A percentile compares a stretch with the other conserved stretches of the same genome.
These are phyloP conservation scores for Ptychadena robeensis DNA, from an alignment of 2,797 vertebrate species.

Conservation along the genomic window DNA sequence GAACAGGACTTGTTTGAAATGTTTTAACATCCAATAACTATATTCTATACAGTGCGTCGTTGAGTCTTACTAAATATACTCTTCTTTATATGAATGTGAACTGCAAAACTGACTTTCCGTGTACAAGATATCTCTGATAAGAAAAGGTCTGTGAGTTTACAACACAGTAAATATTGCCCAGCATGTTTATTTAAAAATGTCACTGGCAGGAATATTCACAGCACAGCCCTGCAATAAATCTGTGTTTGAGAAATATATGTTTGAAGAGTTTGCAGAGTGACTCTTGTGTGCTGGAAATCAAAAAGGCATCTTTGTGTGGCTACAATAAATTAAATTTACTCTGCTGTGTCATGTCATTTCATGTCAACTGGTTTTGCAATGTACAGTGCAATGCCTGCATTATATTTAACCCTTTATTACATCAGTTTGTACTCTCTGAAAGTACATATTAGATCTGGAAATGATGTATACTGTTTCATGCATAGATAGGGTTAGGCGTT, in stretches of 20 bases:
- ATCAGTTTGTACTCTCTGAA: no score
- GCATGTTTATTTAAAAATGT: conserved; percentile 46
- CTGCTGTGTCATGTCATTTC: conserved; percentile 16
- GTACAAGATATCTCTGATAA: background rate
- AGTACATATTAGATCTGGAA: no score
- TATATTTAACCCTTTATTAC: conserved; percentile 13
- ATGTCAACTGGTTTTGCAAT: conserved; percentile 1
- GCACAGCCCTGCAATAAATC: conserved; percentile 37
- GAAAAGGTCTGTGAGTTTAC: conserved; percentile 34
- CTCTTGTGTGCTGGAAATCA: conserved; percentile 25
- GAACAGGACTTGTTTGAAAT: background rate
- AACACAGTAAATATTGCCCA: conserved; percentile 31
- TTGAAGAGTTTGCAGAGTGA: conserved; percentile 29
- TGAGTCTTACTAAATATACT: background rate
- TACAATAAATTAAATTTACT: conserved; percentile 33
- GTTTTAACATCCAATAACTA: background rate
- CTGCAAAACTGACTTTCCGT: background rate
- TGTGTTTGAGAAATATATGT: conserved; percentile 20
- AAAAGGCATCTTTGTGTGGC: conserved; percentile 20
- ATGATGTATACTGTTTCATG: no score
- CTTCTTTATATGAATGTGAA: background rate
- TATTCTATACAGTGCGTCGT: background rate
- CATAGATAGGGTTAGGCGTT: no score
- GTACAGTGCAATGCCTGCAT: background rate
- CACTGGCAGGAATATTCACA: conserved; percentile 26